Base-by-base conservation (phyloP, 37 sponge, comb jelly and placozoan genomes). In the Aphrocallistes beatrix region DNA sequence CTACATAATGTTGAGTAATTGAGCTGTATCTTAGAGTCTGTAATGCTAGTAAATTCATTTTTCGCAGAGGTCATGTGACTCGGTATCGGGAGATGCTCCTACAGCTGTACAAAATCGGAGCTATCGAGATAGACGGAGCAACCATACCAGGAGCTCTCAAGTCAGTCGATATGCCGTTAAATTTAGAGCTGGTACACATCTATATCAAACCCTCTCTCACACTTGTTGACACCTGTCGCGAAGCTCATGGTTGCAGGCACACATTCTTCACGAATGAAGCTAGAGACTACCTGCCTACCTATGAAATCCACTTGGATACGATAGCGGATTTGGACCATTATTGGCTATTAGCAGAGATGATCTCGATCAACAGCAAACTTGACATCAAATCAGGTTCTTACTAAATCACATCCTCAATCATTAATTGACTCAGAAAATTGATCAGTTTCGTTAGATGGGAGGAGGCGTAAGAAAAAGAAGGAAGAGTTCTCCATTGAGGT, bases 31-130 rank as follows among this genome's bases (percentile, higher is more conserved):
- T n/a, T n/a, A n/a, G n/a, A n/a, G n/a, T n/a, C n/a, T n/a, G n/a
- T n/a, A n/a, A n/a, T n/a, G n/a, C n/a, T n/a, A n/a, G n/a, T n/a
- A n/a, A n/a, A n/a, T n/a, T n/a, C n/a, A n/a, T n/a, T n/a, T n/a
- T n/a, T n/a, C n/a, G n/a, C 17, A 47, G 49, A 17, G 17, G 49
- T 21, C n/a, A 60, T 13, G 8, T 1, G 28, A 60, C 34, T 60
- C 25, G 34, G 8, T 60, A 60, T 30, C 10, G 75, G n/a, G 75
- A 60, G 3, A 21, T 32, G 34, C 75, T 60, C n/a, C 1, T 60
- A 60, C 75, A 60, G 75, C 75, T 60, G 21, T 60, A 60, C 75
- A 30, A 60, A 30, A 60, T 60, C 25, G 75, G 75, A 60, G 75
- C 75, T 25, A 60, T 60, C 10, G 75, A 60, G n/a, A 21, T 60